Conservation (phyloP, 1,140 invertebrate genomes). For the Sycobia sp. region DNA sequence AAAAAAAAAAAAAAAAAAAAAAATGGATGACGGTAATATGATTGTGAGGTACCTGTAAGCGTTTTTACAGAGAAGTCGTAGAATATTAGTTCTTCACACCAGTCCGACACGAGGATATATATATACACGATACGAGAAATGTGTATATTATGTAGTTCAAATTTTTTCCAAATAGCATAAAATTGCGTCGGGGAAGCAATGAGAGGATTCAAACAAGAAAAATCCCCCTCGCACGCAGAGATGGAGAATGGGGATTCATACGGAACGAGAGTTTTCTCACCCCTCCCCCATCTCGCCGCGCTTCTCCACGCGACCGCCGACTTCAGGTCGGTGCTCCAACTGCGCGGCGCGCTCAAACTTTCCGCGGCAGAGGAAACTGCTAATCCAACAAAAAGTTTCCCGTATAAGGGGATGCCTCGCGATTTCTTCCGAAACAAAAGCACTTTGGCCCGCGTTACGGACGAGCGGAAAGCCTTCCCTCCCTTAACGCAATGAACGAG, state of each 20-base stretch:
- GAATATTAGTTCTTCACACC: background rate
- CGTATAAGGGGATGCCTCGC: conserved; percentile 4
- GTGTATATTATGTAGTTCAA: background rate
- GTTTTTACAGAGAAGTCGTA: background rate
- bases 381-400: conserved; percentile 8
- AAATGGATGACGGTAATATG: background rate
- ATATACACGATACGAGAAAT: too few species aligned
- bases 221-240: too few species aligned
- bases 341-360: background rate
- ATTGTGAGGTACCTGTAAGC: too few species aligned
- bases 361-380: background rate
- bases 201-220: background rate
- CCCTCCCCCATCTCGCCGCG: too few species aligned
- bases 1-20: background rate
- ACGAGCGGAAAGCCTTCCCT: background rate
- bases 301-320: background rate
- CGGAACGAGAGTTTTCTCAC: too few species aligned
- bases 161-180: background rate
- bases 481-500: background rate
- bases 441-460: background rate
- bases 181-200: background rate
- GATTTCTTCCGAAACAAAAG: conserved; percentile 16
- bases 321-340: background rate
- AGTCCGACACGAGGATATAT: background rate
- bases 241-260: too few species aligned